phyloP scores from a whole-genome alignment of 2,888 invertebrate genomes.

The Latheticus oryzae region DNA sequence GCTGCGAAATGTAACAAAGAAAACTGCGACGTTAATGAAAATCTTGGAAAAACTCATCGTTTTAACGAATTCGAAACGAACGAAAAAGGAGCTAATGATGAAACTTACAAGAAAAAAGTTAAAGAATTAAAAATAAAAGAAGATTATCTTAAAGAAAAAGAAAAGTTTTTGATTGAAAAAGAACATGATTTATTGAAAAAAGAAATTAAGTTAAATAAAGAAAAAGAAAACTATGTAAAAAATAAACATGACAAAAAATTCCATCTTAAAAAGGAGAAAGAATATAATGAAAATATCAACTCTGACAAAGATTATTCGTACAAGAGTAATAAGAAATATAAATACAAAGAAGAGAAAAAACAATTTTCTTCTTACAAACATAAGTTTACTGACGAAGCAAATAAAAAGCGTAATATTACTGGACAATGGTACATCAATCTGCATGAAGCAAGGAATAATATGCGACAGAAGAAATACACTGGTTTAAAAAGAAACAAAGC shows the following conservation, averaged over 20 bases:
- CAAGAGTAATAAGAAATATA: conserved; percentile 19
- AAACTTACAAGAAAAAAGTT: conserved; percentile 30
- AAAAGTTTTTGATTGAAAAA: conserved; percentile 42
- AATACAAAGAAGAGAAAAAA: conserved; percentile 10
- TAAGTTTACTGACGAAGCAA: conserved; percentile 9
- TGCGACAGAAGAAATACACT: conserved; percentile 50
- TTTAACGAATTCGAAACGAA: no score
- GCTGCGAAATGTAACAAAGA: conserved; percentile 15
- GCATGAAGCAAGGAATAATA: conserved; percentile 50
- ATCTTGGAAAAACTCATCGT: not conserved
- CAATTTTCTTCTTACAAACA: not conserved
- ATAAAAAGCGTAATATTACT: conserved; percentile 43
- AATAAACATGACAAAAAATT: conserved; percentile 25
- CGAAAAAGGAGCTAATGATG: conserved; percentile 10
- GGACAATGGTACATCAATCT: conserved; percentile 59
- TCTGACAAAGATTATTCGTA: no score
- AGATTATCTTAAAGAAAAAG: conserved; percentile 38
- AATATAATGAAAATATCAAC: not conserved
- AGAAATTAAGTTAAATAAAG: conserved; percentile 32
- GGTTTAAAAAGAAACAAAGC: conserved; percentile 55
- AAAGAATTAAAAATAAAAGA: conserved; percentile 41
- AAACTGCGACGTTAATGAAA: conserved; percentile 13
- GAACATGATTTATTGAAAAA: conserved; percentile 38
- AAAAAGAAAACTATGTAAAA: conserved; percentile 8
- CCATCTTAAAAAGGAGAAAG: conserved; percentile 9